Conservation (phyloP, 2,888 invertebrate genomes). For the Agrochola macilenta region DNA sequence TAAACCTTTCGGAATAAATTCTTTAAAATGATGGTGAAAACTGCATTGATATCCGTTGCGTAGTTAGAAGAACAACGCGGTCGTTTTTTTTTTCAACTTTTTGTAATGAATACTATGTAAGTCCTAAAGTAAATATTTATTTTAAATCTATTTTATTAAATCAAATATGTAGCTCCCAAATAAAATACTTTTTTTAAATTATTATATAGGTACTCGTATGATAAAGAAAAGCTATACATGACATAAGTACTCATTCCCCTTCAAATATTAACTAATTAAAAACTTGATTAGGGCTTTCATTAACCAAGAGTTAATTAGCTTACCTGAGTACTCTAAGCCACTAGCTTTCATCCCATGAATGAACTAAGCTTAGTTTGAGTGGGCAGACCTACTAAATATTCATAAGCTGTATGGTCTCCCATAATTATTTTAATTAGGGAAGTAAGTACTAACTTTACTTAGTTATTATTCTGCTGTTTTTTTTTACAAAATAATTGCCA, state of each 20-base stretch:
- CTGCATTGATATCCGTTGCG: no score
- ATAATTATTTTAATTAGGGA: conserved; percentile 45
- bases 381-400: conserved; percentile 38
- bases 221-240: not conserved
- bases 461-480: not conserved
- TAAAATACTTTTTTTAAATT: no score
- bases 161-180: no score
- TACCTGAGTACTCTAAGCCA: conserved; percentile 41
- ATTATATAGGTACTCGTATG: not conserved
- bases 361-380: conserved; percentile 39
- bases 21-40: not conserved
- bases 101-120: no score
- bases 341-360: conserved; percentile 42
- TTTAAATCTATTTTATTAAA: no score
- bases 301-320: conserved; percentile 54
- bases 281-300: conserved; percentile 36
- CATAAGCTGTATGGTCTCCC: conserved; percentile 35
- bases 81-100: no score
- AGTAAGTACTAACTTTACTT: not conserved
- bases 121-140: no score
- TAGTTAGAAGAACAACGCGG: no score
- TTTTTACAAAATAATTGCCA: not conserved
- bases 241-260: not conserved
- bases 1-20: no score
- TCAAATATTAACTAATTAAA: conserved; percentile 33